Evolutionary conservation across 2,113 vertebrate species (phyloP).

Genomic region (Jacana jacana): DNA sequence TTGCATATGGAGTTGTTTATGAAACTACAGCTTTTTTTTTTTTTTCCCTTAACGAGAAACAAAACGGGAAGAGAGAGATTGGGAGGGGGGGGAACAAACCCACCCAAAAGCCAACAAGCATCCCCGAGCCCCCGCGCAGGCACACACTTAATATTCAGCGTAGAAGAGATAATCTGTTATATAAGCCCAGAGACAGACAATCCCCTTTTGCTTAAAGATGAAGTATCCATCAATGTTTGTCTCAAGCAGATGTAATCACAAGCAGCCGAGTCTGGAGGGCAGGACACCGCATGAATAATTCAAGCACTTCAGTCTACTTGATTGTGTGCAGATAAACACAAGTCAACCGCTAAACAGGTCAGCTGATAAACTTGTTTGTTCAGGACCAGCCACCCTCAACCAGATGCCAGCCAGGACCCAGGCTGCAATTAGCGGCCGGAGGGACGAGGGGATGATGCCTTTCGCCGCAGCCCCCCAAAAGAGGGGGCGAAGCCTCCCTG

Average conservation of each 20-base stretch:
- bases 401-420: slow-evolving; percentile 62
- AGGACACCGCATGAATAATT: slow-evolving; percentile 88
- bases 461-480: not conserved
- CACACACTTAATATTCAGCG: slow-evolving; percentile 53
- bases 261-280: slow-evolving; percentile 88
- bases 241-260: slow-evolving; percentile 88
- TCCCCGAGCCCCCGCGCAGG: slow-evolving; percentile 3
- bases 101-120: too few relatives aligned
- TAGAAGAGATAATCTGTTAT: slow-evolving; percentile 66
- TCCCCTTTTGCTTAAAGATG: slow-evolving; percentile 66
- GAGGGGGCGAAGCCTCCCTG: not conserved
- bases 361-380: slow-evolving; percentile 90
- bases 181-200: slow-evolving; percentile 71
- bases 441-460: not conserved
- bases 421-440: slow-evolving; percentile 60
- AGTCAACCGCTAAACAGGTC: slow-evolving; percentile 86
- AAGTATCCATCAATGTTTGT: slow-evolving; percentile 82
- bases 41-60: not conserved
- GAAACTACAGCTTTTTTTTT: slow-evolving; percentile 20
- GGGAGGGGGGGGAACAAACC: too few relatives aligned
- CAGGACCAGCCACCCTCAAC: slow-evolving; percentile 73
- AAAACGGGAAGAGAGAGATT: not conserved
- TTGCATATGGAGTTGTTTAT: slow-evolving; percentile 48
- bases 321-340: slow-evolving; percentile 88
- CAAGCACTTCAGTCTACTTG: slow-evolving; percentile 83